These are phyloP conservation scores for Scaptomyza flava DNA, from an alignment of 2,888 invertebrate genomes.

Conservation along the genomic window DNA sequence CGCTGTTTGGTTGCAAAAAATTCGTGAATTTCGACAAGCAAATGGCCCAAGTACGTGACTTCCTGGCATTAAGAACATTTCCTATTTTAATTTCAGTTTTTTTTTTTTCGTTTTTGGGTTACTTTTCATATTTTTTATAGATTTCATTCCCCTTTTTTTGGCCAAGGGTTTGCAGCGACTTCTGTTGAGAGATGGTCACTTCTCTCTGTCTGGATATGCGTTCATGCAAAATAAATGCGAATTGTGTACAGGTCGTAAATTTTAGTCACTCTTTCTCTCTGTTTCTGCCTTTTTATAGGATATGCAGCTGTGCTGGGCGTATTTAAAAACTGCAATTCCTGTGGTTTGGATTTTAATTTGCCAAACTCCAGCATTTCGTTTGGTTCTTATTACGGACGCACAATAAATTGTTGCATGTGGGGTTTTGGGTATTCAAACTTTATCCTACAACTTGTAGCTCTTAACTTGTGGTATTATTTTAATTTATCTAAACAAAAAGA, in stretches of 20 bases:
- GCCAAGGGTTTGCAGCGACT: neutral
- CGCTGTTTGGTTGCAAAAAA: neutral
- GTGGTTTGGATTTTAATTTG: conserved; percentile 38
- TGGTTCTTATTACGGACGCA: conserved; percentile 14
- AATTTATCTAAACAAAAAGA: neutral
- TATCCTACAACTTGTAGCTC: neutral
- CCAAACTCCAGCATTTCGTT: conserved; percentile 6
- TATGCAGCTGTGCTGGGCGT: conserved; percentile 24
- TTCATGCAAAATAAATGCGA: conserved; percentile 39
- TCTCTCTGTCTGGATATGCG: conserved; percentile 18
- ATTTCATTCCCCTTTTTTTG: conserved; percentile 24
- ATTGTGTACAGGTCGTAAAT: conserved; percentile 44
- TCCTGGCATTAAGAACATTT: conserved; percentile 46
- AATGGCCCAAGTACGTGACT: conserved; percentile 52
- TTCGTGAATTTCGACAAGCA: conserved; percentile 30
- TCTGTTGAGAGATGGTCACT: conserved; percentile 6
- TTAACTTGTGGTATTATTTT: neutral
- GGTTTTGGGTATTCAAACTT: conserved; percentile 9
- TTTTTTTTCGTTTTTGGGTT: conserved; percentile 8
- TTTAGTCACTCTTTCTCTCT: conserved; percentile 17
- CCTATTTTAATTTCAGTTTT: conserved; percentile 52
- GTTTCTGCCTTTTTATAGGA: neutral
- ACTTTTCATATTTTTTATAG: conserved; percentile 43
- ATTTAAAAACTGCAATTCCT: conserved; percentile 10
- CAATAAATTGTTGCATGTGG: conserved; percentile 17